Conservation (phyloP, 2,797 vertebrate genomes). For the Manis crassicaudata region DNA sequence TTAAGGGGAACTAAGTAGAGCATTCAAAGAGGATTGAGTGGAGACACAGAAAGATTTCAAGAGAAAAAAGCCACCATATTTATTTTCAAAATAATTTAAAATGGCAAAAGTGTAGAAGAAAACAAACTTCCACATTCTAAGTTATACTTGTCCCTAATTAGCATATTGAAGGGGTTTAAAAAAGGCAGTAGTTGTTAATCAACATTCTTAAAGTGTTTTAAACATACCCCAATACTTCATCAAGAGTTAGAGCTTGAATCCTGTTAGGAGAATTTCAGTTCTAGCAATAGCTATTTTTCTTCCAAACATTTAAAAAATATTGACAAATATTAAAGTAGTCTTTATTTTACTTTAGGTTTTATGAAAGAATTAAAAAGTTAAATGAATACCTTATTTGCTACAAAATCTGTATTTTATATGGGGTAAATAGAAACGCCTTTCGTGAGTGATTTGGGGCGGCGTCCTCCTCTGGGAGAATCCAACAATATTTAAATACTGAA, state of each 20-base stretch:
- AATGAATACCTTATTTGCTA: background rate
- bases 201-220: slow-evolving; percentile 69
- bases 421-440: background rate
- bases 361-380: slow-evolving; percentile 28
- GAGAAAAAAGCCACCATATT: slow-evolving; percentile 68
- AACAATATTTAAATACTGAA: slow-evolving; percentile 13
- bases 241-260: slow-evolving; percentile 58
- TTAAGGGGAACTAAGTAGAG: slow-evolving; percentile 65
- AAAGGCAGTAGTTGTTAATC: slow-evolving; percentile 69
- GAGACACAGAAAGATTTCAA: slow-evolving; percentile 59
- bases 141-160: slow-evolving; percentile 70
- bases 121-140: slow-evolving; percentile 72
- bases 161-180: slow-evolving; percentile 66
- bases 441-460: too few relatives aligned
- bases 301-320: slow-evolving; percentile 23
- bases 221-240: slow-evolving; percentile 63
- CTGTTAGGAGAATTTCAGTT: slow-evolving; percentile 47
- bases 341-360: slow-evolving; percentile 49
- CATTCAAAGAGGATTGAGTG: slow-evolving; percentile 70
- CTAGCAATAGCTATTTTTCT: slow-evolving; percentile 44
- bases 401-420: background rate
- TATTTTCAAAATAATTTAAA: slow-evolving; percentile 49
- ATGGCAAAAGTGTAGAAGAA: slow-evolving; percentile 56
- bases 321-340: slow-evolving; percentile 45
- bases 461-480: too few relatives aligned